Evolutionary conservation across 2,797 vertebrate genomes (phyloP), one percentile per base, ranked within the genome.

Genomic region (Gallinago solitaria): DNA sequence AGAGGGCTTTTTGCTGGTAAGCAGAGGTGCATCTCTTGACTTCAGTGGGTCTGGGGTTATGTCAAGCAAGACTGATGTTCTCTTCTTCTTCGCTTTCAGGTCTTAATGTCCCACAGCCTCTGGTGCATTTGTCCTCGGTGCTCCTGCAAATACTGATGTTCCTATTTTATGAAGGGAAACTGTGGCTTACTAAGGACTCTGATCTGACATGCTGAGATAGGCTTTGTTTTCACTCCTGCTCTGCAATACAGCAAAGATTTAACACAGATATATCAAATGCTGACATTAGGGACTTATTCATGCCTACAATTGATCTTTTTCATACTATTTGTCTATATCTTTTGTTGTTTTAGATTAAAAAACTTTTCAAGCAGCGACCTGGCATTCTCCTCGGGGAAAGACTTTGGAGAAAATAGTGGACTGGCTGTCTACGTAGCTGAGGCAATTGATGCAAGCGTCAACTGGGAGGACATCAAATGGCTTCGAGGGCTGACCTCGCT

Each of bases 401-500:
- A 98, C 95, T 99, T 99, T 9, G 99, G 99, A 11, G 98, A 98
- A 1, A 96, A 98, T 85, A 99, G 98, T 7, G 99, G 98, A 24
- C 96, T 99, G 97, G 98, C 99, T 4, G 97, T 98, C 6, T 99
- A 99, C 1, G 98, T 98, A 9, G 90, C 97, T 0, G 98, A 98
- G 68, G 98, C 98, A 1, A 99, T 99, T 12, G 99, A 99, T 90
- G 98, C 99, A 9, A 97, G 98, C 1, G 77, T 99, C 79, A 98
- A 87, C 28, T 99, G 99, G 99, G 97, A 98, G 24, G 98, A 99
- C 91, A 97, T 99, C 90, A 98, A 90, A 27, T 99, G 99, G 99
- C 98, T 99, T 37, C 98, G 98, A 83, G 90, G 91, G 61, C 94
- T 99, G 85, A 99, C 99, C 9, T 90, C 92, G 0, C 97, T 99